Percentiles rank a stretch among this genome's conserved stretches.
Evolutionary conservation across 2,113 vertebrate species (phyloP).

Genomic region (Chloropsis hardwickii): DNA sequence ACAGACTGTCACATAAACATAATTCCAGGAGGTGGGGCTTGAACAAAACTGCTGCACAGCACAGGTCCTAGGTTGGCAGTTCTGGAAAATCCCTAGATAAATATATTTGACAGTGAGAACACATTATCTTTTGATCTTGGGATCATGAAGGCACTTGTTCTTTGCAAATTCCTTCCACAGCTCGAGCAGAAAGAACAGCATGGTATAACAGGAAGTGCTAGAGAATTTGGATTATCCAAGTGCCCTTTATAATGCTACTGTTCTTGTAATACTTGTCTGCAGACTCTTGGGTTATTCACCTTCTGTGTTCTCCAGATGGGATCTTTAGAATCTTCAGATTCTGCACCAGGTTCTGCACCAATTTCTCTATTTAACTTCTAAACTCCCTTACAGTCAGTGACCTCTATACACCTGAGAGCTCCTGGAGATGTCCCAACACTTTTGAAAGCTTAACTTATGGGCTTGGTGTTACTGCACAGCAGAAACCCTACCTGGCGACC

Average conservation of each 20-base stretch:
- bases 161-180: not conserved
- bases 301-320: not conserved
- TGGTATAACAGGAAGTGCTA: not conserved
- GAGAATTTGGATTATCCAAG: not conserved
- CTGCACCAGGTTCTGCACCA: not conserved
- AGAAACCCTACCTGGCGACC: not conserved
- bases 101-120: not conserved
- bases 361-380: not conserved
- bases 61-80: not conserved
- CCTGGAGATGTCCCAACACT: not conserved
- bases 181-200: not conserved
- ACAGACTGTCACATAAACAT: not conserved
- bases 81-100: not conserved
- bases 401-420: not conserved
- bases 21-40: not conserved
- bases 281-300: not conserved
- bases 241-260: not conserved
- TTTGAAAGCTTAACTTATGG: not conserved
- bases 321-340: not conserved
- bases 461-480: not conserved
- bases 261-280: not conserved
- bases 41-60: not conserved
- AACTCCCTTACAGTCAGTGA: not conserved
- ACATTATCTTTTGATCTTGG: not conserved
- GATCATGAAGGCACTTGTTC: constrained; percentile 20